Evolutionary conservation across 2,888 invertebrate genomes (phyloP).

Genomic region (Apodemia duryi): DNA sequence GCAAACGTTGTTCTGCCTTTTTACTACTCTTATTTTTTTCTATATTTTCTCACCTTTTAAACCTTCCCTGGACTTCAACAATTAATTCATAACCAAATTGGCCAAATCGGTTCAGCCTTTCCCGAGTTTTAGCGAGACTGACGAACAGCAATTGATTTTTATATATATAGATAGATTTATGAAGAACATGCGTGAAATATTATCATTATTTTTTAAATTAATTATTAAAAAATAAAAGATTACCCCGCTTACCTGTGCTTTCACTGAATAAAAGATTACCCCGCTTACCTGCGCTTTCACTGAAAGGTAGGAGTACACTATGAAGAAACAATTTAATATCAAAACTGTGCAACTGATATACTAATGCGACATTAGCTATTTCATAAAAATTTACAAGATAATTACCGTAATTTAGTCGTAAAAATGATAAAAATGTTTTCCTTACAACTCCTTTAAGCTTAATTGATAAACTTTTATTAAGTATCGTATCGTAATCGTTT

Average conservation of each 20-base stretch:
- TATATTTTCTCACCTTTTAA: too few relatives aligned
- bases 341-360: slow-evolving; percentile 12
- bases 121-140: too few relatives aligned
- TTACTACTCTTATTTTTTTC: too few relatives aligned
- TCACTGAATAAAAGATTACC: slow-evolving; percentile 23
- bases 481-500: not conserved
- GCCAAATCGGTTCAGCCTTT: too few relatives aligned
- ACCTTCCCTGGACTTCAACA: too few relatives aligned
- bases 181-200: too few relatives aligned
- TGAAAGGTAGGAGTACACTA: slow-evolving; percentile 37
- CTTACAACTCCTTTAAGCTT: slow-evolving; percentile 2
- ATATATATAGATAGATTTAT: too few relatives aligned
- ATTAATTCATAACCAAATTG: too few relatives aligned
- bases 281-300: slow-evolving; percentile 40
- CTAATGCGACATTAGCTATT: not conserved
- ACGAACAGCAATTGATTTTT: too few relatives aligned
- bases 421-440: not conserved
- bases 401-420: not conserved
- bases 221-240: not conserved
- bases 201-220: too few relatives aligned
- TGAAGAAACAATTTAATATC: slow-evolving; percentile 29
- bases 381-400: slow-evolving; percentile 12
- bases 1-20: too few relatives aligned
- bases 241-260: slow-evolving; percentile 39
- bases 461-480: slow-evolving; percentile 1